These are phyloP conservation scores for Columba guinea DNA, from an alignment of 2,797 vertebrate genomes.

Conservation along the genomic window DNA sequence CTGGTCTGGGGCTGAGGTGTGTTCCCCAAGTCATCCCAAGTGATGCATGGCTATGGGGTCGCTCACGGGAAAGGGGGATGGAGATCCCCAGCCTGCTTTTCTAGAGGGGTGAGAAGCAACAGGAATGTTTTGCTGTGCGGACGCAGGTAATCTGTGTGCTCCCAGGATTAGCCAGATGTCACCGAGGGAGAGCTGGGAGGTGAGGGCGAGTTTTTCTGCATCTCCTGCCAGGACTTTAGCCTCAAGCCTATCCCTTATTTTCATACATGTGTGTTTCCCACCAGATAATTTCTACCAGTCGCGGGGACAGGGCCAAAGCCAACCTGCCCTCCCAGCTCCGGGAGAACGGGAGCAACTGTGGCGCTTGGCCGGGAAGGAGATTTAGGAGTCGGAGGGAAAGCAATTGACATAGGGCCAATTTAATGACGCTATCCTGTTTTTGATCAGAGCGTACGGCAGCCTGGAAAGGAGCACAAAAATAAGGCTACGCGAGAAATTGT, in stretches of 20 bases:
- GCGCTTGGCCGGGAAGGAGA: background rate
- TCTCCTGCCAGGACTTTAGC: background rate
- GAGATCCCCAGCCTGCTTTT: background rate
- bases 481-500: background rate
- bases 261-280: background rate
- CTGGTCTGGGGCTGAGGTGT: background rate
- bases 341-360: background rate
- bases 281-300: background rate
- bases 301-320: background rate
- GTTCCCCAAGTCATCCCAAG: background rate
- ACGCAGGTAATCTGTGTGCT: background rate
- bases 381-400: background rate
- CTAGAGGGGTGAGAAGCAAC: background rate
- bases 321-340: background rate
- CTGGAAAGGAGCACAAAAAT: background rate
- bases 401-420: background rate
- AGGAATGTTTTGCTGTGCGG: background rate
- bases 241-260: conserved; percentile 24
- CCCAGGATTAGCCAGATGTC: background rate
- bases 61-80: background rate
- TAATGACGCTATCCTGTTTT: background rate
- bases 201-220: background rate
- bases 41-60: background rate
- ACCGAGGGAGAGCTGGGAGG: background rate
- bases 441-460: background rate